These are phyloP conservation scores for Halyomorpha halys DNA, from an alignment of 1,140 invertebrate species.

Conservation along the genomic window DNA sequence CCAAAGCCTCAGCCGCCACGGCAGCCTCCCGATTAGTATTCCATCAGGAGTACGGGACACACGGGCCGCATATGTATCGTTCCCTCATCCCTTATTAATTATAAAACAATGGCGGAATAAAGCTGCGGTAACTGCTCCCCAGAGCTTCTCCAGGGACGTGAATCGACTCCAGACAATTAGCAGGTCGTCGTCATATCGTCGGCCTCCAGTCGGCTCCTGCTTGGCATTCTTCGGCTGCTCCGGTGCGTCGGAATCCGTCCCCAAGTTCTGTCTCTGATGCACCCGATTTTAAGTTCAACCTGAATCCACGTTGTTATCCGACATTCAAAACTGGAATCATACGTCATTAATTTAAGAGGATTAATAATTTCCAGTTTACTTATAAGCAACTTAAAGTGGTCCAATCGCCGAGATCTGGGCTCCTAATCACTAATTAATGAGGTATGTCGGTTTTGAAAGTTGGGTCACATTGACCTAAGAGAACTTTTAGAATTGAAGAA, in stretches of 20 bases:
- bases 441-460: too few relatives aligned
- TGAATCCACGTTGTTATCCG: too few relatives aligned
- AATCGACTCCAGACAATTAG: conserved; percentile 1
- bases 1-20: neutral
- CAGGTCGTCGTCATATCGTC: neutral
- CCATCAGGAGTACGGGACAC: neutral
- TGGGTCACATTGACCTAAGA: too few relatives aligned
- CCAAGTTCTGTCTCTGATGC: too few relatives aligned
- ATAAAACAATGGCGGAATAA: conserved; percentile 9
- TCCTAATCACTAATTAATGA: too few relatives aligned
- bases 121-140: neutral
- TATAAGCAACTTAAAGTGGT: too few relatives aligned
- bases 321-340: too few relatives aligned
- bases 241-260: neutral
- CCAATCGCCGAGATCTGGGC: too few relatives aligned
- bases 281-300: too few relatives aligned
- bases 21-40: neutral
- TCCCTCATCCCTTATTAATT: conserved; percentile 2
- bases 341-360: too few relatives aligned
- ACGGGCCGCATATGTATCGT: neutral
- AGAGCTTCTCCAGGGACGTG: neutral
- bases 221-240: neutral
- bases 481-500: too few relatives aligned
- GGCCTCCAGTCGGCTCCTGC: neutral
- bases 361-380: too few relatives aligned